phyloP scores from a whole-genome alignment of 1,140 invertebrate species.

The Diuraphis noxia region DNA sequence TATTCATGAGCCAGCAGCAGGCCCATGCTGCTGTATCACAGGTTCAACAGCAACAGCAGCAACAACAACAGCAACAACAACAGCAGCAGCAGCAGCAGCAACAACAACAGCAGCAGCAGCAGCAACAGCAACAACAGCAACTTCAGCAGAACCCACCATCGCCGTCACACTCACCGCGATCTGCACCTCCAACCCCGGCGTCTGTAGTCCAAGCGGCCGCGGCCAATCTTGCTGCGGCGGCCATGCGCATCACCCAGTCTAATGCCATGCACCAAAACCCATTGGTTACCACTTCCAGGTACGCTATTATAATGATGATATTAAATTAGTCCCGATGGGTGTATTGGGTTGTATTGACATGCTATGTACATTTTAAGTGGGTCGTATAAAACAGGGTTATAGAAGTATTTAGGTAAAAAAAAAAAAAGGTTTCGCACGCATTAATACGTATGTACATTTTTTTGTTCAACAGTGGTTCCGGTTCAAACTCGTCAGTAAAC shows the following conservation, averaged over 20 bases:
- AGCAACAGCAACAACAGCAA: constrained; percentile 48
- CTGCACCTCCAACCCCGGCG: constrained; percentile 56
- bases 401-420: neutral
- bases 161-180: constrained; percentile 13
- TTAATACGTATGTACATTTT: neutral
- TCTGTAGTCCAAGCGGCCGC: constrained; percentile 70
- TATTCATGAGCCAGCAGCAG: constrained; percentile 64
- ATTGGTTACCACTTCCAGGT: constrained; percentile 58
- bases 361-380: neutral
- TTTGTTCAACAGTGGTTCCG: neutral
- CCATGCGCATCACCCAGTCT: constrained; percentile 72
- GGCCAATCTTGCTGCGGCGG: constrained; percentile 73
- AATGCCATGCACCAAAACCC: constrained; percentile 56
- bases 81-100: constrained; percentile 50
- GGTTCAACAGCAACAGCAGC: constrained; percentile 33
- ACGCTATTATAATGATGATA: neutral
- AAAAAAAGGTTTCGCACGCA: neutral
- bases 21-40: constrained; percentile 54
- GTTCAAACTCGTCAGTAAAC: constrained; percentile 38
- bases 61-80: constrained; percentile 36
- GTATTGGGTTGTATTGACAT: neutral
- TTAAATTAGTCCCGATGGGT: neutral
- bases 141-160: constrained; percentile 51
- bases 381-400: too few species aligned
- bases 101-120: constrained; percentile 29